Conservation (phyloP, 2,888 invertebrate genomes). For the Reticulitermes lucifugus region DNA sequence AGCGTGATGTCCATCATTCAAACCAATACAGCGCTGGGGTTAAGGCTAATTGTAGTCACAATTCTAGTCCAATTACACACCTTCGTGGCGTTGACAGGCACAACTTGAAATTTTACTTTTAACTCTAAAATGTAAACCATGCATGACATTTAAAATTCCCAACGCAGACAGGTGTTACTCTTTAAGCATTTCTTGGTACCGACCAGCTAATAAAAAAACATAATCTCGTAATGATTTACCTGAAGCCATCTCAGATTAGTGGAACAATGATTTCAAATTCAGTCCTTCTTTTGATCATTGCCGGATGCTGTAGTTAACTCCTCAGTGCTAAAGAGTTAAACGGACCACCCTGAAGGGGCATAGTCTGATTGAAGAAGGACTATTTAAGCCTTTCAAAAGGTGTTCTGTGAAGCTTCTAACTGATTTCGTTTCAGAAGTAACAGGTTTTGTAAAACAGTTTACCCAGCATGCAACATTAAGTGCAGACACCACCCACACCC, state of each 20-base stretch:
- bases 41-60: accelerated
- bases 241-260: not conserved
- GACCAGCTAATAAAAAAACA: not conserved
- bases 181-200: not conserved
- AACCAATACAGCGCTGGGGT: no score
- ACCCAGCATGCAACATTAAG: not conserved
- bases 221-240: not conserved
- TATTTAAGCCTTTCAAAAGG: not conserved
- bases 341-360: not conserved
- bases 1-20: no score
- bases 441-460: not conserved
- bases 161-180: no score
- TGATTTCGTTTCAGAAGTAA: not conserved
- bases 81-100: no score
- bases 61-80: no score
- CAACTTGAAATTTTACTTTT: no score
- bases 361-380: not conserved
- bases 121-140: no score
- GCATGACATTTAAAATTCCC: no score
- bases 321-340: not conserved
- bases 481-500: not conserved
- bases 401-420: not conserved
- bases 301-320: not conserved
- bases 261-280: not conserved
- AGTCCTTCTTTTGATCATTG: not conserved